phyloP scores from a whole-genome alignment of 2,797 vertebrate genomes.

The Australoheros facetus region DNA sequence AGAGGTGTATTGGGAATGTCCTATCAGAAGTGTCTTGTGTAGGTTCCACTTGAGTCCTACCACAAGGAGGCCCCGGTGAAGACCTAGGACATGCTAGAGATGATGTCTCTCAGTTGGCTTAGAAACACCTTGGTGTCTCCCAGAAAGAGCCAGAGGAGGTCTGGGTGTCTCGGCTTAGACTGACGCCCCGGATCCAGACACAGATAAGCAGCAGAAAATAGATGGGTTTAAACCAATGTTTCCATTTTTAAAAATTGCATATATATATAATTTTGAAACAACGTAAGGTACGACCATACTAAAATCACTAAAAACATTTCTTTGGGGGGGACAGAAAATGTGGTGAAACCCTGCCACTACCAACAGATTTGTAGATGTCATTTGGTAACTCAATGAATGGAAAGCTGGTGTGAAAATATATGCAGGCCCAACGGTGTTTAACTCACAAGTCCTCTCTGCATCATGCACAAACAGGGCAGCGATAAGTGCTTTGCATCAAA shows the following conservation, averaged over 20 bases:
- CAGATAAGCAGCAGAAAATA: not conserved
- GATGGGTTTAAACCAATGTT: not conserved
- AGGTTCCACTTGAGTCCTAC: not conserved
- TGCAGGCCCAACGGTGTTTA: not conserved
- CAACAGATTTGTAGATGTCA: not conserved
- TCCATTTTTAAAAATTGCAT: too few relatives aligned
- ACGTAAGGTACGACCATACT: too few relatives aligned
- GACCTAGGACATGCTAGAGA: not conserved
- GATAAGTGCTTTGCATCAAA: not conserved
- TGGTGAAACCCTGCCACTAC: too few relatives aligned
- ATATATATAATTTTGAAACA: rapidly evolving
- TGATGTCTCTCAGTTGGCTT: not conserved
- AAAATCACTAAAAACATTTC: not conserved
- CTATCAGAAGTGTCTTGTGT: too few relatives aligned
- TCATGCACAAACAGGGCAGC: not conserved
- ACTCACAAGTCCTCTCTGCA: not conserved
- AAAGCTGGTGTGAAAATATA: not conserved
- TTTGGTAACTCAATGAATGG: not conserved
- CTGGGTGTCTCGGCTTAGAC: not conserved
- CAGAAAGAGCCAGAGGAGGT: rapidly evolving
- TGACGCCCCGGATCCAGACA: rapidly evolving
- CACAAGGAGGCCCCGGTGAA: not conserved
- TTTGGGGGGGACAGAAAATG: too few relatives aligned
- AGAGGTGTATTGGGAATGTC: not conserved
- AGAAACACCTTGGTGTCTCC: not conserved